Evolutionary conservation across 2,888 invertebrate species (phyloP).

Genomic region (Coecobrya sp.): DNA sequence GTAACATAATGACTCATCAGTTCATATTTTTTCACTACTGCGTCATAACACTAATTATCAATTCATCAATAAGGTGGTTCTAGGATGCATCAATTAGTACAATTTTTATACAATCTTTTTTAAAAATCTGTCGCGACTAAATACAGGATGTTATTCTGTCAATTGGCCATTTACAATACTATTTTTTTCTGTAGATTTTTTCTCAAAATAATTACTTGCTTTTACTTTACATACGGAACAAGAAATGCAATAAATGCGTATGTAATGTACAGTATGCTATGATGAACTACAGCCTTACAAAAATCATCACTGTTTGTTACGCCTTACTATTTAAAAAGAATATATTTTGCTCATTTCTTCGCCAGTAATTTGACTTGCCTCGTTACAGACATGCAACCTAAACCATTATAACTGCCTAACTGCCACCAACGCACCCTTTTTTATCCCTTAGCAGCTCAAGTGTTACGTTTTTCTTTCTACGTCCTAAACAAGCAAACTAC

Average conservation of each 20-base stretch:
- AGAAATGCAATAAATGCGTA: not conserved
- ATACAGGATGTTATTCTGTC: too few species aligned
- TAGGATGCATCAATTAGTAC: too few species aligned
- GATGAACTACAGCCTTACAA: not conserved
- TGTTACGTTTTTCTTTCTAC: slow-evolving; percentile 36
- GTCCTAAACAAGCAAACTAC: slow-evolving; percentile 26
- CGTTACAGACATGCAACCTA: slow-evolving; percentile 7
- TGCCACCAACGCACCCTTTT: not conserved
- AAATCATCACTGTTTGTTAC: not conserved
- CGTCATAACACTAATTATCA: too few species aligned
- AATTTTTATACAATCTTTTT: too few species aligned
- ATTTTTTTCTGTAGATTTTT: too few species aligned
- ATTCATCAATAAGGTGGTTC: too few species aligned
- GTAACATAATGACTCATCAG: too few species aligned
- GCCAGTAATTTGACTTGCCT: slow-evolving; percentile 10
- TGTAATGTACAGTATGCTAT: too few species aligned
- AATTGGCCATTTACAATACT: too few species aligned
- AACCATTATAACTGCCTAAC: not conserved
- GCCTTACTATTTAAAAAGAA: not conserved
- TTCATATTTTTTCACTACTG: too few species aligned
- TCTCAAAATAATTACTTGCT: too few species aligned
- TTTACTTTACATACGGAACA: not conserved
- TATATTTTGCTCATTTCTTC: not conserved
- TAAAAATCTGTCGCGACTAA: too few species aligned
- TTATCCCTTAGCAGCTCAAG: slow-evolving; percentile 29